phyloP scores from a whole-genome alignment of 1,140 invertebrate species.

The Neuroterus valhalla region DNA sequence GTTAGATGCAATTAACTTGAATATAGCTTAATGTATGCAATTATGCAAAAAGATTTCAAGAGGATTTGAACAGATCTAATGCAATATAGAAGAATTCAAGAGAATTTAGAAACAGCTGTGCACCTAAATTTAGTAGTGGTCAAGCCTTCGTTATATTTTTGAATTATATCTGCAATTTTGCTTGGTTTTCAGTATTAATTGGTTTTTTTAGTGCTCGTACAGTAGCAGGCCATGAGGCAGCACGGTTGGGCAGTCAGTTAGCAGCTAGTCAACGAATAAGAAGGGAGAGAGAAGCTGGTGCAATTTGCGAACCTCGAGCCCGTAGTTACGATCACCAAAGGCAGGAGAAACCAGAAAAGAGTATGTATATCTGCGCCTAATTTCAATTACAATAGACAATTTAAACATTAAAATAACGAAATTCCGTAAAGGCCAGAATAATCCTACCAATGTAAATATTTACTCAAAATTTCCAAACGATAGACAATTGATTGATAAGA shows the following conservation, averaged over 20 bases:
- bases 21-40: too few species aligned
- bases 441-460: slow-evolving; percentile 21
- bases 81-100: too few species aligned
- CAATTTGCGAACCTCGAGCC: slow-evolving; percentile 75
- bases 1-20: too few species aligned
- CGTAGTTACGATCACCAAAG: slow-evolving; percentile 80
- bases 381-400: not conserved
- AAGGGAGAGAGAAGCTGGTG: slow-evolving; percentile 69
- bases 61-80: too few species aligned
- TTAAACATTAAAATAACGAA: slow-evolving; percentile 12
- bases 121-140: too few species aligned
- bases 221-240: slow-evolving; percentile 86
- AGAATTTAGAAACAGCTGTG: too few species aligned
- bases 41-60: too few species aligned
- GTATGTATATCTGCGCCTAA: slow-evolving; percentile 66
- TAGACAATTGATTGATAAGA: not conserved
- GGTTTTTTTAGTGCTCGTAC: slow-evolving; percentile 77
- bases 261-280: slow-evolving; percentile 77
- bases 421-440: not conserved
- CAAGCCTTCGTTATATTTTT: too few species aligned
- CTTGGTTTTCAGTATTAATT: slow-evolving; percentile 17
- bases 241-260: slow-evolving; percentile 82
- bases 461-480: not conserved
- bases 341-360: slow-evolving; percentile 75
- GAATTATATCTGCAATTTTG: not conserved